Conservation (phyloP, 1,140 invertebrate genomes). For the Drosophila sturtevanti region DNA sequence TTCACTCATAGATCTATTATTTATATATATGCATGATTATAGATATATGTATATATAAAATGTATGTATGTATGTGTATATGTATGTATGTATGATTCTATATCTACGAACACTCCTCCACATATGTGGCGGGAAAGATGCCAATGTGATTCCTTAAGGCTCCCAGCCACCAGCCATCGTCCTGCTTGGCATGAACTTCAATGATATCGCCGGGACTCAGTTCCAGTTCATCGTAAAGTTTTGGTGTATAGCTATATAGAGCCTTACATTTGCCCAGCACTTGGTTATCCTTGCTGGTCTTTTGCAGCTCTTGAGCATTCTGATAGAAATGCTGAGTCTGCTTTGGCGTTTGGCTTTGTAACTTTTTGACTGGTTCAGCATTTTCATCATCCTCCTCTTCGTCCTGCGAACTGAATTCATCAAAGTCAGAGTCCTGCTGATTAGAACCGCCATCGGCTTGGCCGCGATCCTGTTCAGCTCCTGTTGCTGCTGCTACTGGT, state of each 20-base stretch:
- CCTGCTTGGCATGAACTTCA: conserved; percentile 94
- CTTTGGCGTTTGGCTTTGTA: conserved; percentile 3
- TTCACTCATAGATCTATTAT: neutral
- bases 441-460: conserved; percentile 92
- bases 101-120: conserved; percentile 86
- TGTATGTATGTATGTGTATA: conserved; percentile 1
- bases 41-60: neutral
- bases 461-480: conserved; percentile 86
- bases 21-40: neutral
- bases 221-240: conserved; percentile 93
- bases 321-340: neutral
- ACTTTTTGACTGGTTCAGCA: conserved; percentile 11
- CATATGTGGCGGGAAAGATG: conserved; percentile 96
- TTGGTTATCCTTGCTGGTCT: conserved; percentile 30
- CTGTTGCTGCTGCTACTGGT: conserved; percentile 8
- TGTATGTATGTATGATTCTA: neutral
- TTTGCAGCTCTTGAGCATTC: conserved; percentile 46
- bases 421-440: conserved; percentile 91
- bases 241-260: conserved; percentile 94
- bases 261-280: conserved; percentile 86
- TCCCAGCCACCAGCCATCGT: conserved; percentile 97
- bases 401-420: conserved; percentile 90
- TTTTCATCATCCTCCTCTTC: conserved; percentile 83
- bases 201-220: conserved; percentile 93
- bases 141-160: conserved; percentile 92